Percentiles rank a stretch among this genome's conserved stretches.
Evolutionary conservation across 2,113 vertebrate genomes (phyloP).

Genomic region (Odocoileus virginianus): DNA sequence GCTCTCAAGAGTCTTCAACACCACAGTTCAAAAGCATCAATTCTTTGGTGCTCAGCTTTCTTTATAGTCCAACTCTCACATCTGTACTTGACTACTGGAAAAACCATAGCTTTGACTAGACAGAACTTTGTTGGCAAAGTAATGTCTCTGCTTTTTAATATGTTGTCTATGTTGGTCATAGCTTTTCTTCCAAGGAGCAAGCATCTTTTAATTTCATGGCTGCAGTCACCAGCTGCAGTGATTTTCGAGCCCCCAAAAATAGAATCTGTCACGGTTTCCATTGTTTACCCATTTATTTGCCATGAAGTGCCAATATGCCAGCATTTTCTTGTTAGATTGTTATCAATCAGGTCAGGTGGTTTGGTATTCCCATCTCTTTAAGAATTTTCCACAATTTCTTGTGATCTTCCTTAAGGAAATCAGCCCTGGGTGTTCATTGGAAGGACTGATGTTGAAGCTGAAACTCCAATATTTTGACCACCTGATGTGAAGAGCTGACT

Average conservation of each 20-base stretch:
- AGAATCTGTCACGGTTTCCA: background rate
- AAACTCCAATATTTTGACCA: background rate
- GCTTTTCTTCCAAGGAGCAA: background rate
- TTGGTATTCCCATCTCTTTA: background rate
- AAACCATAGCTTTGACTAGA: background rate
- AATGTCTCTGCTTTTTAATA: background rate
- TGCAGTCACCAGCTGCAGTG: background rate
- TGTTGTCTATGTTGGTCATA: background rate
- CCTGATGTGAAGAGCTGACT: background rate
- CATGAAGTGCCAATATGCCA: background rate
- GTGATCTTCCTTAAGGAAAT: background rate
- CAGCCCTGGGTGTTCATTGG: background rate
- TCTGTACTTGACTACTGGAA: background rate
- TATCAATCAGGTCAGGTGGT: background rate
- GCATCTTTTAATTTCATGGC: background rate
- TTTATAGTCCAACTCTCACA: background rate
- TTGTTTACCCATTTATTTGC: background rate
- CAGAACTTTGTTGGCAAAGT: background rate
- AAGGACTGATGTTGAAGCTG: background rate
- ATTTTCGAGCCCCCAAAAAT: background rate
- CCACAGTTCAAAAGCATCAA: background rate
- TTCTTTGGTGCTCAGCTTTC: accelerated
- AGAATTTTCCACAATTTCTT: background rate
- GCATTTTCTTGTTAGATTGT: background rate
- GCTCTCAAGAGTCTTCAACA: background rate